phyloP scores from a whole-genome alignment of 2,888 invertebrate genomes.

The Dasysyrphus tricinctus region DNA sequence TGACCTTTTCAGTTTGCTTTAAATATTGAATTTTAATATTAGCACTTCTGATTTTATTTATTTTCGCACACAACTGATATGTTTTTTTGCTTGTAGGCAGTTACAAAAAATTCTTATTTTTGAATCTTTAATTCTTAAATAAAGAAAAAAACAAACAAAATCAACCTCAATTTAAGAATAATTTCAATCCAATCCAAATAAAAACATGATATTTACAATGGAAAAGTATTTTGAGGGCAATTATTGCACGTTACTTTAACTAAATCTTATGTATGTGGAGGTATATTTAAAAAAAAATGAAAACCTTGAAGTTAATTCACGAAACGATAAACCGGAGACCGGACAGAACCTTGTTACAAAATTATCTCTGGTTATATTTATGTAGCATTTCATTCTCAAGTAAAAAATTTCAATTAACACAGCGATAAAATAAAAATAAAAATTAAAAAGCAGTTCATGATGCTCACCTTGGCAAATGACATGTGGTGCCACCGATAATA shows the following conservation, averaged over 20 bases:
- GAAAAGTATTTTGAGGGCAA: background rate
- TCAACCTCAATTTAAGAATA: constrained; percentile 3
- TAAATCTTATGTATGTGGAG: background rate
- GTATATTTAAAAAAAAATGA: background rate
- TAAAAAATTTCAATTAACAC: constrained; percentile 46
- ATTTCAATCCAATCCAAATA: background rate
- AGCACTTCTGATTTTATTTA: constrained; percentile 42
- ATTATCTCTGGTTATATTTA: constrained; percentile 24
- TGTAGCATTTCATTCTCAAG: constrained; percentile 30
- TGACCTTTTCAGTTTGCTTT: constrained; percentile 65
- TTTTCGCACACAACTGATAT: constrained; percentile 14
- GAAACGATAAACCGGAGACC: constrained; percentile 26
- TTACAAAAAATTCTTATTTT: background rate
- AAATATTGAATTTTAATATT: constrained; percentile 57
- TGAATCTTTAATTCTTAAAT: background rate
- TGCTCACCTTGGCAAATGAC: constrained; percentile 72
- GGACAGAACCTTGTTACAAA: constrained; percentile 55
- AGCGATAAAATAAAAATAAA: constrained; percentile 20
- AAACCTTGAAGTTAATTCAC: constrained; percentile 53
- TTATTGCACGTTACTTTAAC: constrained; percentile 1
- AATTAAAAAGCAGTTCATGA: constrained; percentile 71
- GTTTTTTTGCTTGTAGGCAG: background rate
- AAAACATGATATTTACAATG: background rate
- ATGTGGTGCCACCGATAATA: constrained; percentile 58
- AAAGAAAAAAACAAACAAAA: background rate